Conservation (phyloP, 37 sponge, comb jelly and placozoan genomes). For the Theonella swinhoei region DNA sequence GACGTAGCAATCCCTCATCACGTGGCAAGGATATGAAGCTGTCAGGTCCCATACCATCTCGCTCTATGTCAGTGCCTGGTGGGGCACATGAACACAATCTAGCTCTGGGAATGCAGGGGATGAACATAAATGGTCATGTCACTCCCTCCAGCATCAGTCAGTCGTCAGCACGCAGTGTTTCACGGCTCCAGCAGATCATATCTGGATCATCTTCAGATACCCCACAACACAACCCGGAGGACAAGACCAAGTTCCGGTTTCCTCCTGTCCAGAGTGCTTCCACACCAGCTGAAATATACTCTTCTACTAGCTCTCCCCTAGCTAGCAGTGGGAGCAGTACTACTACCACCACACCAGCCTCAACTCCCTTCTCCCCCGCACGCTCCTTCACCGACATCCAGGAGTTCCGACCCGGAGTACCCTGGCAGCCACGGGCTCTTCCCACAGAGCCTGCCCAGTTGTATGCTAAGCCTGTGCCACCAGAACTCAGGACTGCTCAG, state of each 20-base stretch:
- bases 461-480: slow-evolving; percentile 18
- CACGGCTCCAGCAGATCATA: slow-evolving; percentile 65
- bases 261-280: neutral
- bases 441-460: slow-evolving; percentile 51
- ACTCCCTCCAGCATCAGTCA: slow-evolving; percentile 19
- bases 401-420: slow-evolving; percentile 82
- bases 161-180: slow-evolving; percentile 37
- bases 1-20: neutral
- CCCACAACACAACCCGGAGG: neutral
- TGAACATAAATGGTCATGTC: slow-evolving; percentile 12
- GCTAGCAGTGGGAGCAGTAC: neutral
- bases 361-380: slow-evolving; percentile 10
- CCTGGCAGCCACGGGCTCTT: slow-evolving; percentile 68
- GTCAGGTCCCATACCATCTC: neutral
- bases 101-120: slow-evolving; percentile 7
- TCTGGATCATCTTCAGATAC: slow-evolving; percentile 7
- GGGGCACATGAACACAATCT: neutral
- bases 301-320: neutral
- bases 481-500: neutral
- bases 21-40: slow-evolving; percentile 1
- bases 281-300: neutral
- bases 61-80: neutral
- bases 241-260: neutral
- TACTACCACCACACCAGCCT: neutral
- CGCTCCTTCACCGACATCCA: slow-evolving; percentile 54